These are phyloP conservation scores for Chrysogorgia sp. DNA, from an alignment of 92 coral and sea anemone genomes.

Conservation along the genomic window DNA sequence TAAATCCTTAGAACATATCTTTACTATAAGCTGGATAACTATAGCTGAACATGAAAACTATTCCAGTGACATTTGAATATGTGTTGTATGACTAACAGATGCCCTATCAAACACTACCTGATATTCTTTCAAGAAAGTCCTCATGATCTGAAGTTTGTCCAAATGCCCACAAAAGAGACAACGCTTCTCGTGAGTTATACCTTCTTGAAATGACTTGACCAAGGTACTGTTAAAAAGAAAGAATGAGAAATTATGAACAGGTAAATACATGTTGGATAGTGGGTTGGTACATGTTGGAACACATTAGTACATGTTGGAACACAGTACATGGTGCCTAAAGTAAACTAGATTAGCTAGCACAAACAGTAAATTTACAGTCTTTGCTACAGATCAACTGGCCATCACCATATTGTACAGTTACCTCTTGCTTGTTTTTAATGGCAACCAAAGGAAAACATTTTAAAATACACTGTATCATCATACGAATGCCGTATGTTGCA, in stretches of 20 bases:
- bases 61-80: no score
- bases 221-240: constrained; percentile 1
- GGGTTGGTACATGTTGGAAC: constrained; percentile 67
- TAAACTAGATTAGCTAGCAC: no score
- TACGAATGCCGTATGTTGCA: constrained; percentile 84
- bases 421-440: constrained; percentile 9
- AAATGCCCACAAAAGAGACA: constrained; percentile 82
- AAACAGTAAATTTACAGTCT: no score
- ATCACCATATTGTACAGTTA: background rate
- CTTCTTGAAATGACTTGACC: constrained; percentile 39
- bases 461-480: constrained; percentile 78
- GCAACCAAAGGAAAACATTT: constrained; percentile 62
- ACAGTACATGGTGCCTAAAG: no score
- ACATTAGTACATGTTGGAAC: no score
- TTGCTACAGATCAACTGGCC: no score
- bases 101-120: constrained; percentile 51
- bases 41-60: no score
- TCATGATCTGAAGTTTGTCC: constrained; percentile 75
- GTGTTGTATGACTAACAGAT: background rate
- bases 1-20: no score
- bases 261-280: background rate
- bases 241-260: background rate
- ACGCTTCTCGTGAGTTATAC: constrained; percentile 81
- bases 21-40: no score
- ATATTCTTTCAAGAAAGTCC: constrained; percentile 68